These are phyloP conservation scores for Donacobius atricapilla DNA, from an alignment of 2,113 vertebrate genomes.

Conservation along the genomic window DNA sequence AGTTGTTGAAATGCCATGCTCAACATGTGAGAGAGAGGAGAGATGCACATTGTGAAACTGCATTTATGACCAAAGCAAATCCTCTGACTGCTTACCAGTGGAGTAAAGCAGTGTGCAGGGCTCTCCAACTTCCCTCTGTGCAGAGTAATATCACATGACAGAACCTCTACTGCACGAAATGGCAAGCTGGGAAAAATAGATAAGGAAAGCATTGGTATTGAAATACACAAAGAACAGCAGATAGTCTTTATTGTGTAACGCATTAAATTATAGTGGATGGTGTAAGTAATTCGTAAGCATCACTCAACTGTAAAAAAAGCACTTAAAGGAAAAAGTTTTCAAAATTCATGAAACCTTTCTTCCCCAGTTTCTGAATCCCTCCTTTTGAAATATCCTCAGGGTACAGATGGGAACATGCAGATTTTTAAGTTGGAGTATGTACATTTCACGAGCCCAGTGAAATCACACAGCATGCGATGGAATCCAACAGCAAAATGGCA, in stretches of 20 bases:
- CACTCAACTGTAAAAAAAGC: slow-evolving; percentile 7
- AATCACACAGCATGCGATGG: neutral
- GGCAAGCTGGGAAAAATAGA: slow-evolving; percentile 64
- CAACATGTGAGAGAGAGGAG: neutral
- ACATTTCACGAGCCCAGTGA: neutral
- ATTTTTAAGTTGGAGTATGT: slow-evolving; percentile 6
- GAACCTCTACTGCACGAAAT: slow-evolving; percentile 21
- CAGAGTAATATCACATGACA: slow-evolving; percentile 37
- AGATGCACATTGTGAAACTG: neutral
- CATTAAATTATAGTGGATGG: slow-evolving; percentile 29
- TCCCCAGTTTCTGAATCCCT: neutral
- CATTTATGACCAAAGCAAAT: slow-evolving; percentile 37
- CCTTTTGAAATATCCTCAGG: slow-evolving; percentile 47
- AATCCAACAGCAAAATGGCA: neutral
- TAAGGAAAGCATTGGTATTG: slow-evolving; percentile 52
- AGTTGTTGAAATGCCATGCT: neutral
- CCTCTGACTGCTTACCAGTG: neutral
- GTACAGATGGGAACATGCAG: slow-evolving; percentile 9
- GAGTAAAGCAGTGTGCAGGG: neutral
- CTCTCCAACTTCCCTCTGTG: neutral
- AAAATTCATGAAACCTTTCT: slow-evolving; percentile 45
- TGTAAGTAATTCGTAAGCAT: neutral
- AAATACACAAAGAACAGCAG: slow-evolving; percentile 55
- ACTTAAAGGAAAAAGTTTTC: slow-evolving; percentile 54
- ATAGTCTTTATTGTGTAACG: slow-evolving; percentile 39